phyloP scores from a whole-genome alignment of 1,140 invertebrate species.

The Hylyphantes graminicola region DNA sequence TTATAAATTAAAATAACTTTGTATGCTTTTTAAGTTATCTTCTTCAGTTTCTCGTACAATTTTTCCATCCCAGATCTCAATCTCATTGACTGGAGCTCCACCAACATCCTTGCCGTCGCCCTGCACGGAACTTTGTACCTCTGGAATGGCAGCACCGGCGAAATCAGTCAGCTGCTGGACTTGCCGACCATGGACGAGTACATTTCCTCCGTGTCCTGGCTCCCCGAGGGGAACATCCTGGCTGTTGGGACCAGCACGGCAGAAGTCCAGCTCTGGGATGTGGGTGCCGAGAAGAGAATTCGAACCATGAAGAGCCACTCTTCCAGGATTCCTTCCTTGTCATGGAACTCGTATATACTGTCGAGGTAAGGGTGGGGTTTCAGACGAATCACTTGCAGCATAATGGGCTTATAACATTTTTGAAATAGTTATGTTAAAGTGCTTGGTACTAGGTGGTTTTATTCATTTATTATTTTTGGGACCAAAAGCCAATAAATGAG shows the following conservation, averaged over 20 bases:
- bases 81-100: constrained; percentile 94
- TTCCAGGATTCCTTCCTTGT: constrained; percentile 83
- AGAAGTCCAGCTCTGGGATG: constrained; percentile 75
- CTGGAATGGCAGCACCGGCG: constrained; percentile 93
- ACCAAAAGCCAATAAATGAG: too few species aligned
- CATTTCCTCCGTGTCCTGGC: constrained; percentile 90
- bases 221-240: constrained; percentile 87
- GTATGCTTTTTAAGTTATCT: too few species aligned
- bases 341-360: constrained; percentile 91
- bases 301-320: constrained; percentile 77
- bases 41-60: not conserved
- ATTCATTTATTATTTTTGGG: too few species aligned
- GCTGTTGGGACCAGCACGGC: constrained; percentile 88
- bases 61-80: constrained; percentile 82
- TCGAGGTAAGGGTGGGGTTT: constrained; percentile 67
- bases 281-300: constrained; percentile 69
- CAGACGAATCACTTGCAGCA: too few species aligned
- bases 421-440: too few species aligned
- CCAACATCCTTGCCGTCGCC: constrained; percentile 93
- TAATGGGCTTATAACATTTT: too few species aligned
- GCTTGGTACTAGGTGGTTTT: too few species aligned
- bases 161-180: constrained; percentile 85
- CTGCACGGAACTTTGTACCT: constrained; percentile 87
- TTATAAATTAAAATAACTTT: too few species aligned
- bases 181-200: constrained; percentile 81